Evolutionary conservation across 2,797 vertebrate genomes (phyloP).

Genomic region (Halcyon badia): DNA sequence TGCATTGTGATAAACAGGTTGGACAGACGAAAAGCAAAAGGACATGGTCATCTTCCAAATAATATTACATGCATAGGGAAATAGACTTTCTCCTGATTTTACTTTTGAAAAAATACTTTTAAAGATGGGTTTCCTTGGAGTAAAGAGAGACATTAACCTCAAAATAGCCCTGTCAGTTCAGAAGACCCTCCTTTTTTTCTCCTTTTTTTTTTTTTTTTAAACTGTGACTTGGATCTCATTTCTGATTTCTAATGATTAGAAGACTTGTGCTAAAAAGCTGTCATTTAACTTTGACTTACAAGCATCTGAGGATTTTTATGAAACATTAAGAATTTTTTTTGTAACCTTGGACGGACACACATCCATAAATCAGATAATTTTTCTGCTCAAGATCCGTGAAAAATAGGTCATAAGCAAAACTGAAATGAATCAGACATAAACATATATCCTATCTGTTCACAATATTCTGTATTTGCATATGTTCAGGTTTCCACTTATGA

Average conservation of each 20-base stretch:
- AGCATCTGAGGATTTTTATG: neutral
- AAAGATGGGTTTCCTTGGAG: neutral
- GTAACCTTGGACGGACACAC: slow-evolving; percentile 8
- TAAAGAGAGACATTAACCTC: neutral
- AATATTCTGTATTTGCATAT: neutral
- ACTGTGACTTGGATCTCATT: neutral
- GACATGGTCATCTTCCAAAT: slow-evolving; percentile 25
- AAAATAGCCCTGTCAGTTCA: neutral
- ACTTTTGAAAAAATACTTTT: slow-evolving; percentile 33
- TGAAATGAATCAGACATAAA: neutral
- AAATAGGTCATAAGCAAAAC: slow-evolving; percentile 28
- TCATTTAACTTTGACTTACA: slow-evolving; percentile 52
- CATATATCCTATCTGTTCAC: neutral
- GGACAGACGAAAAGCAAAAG: neutral
- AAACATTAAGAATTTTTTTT: slow-evolving; percentile 26
- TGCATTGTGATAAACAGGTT: neutral
- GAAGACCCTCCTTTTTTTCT: neutral
- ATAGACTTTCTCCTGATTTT: neutral
- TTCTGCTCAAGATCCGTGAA: neutral
- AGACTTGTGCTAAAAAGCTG: slow-evolving; percentile 4
- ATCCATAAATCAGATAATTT: slow-evolving; percentile 43
- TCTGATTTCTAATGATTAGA: neutral
- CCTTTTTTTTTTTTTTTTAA: neutral
- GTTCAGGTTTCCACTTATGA: neutral
- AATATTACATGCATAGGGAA: neutral